These are phyloP conservation scores for Plagodis pulveraria DNA, from an alignment of 2,888 invertebrate species.

Conservation along the genomic window DNA sequence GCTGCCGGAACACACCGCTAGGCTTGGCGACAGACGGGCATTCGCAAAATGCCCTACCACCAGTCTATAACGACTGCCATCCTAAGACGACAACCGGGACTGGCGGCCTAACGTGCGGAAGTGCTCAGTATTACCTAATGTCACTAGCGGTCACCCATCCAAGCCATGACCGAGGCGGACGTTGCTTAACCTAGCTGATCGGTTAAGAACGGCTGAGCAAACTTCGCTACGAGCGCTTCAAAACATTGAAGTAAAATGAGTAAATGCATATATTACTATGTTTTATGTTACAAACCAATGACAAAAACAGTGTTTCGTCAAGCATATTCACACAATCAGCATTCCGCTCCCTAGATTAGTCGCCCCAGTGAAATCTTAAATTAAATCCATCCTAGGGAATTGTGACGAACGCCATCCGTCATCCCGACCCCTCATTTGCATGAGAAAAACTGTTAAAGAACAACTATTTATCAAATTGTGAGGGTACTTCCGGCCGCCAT, in stretches of 20 bases:
- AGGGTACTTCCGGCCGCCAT: constrained; percentile 80
- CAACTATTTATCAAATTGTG: constrained; percentile 84
- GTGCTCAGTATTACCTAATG: too few species aligned
- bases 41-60: too few species aligned
- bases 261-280: not conserved
- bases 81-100: too few species aligned
- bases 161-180: too few species aligned
- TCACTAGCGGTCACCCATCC: too few species aligned
- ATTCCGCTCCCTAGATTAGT: constrained; percentile 61
- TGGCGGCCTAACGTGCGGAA: too few species aligned
- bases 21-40: too few species aligned
- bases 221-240: too few species aligned
- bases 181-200: too few species aligned
- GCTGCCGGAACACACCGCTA: too few species aligned
- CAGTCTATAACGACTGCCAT: too few species aligned
- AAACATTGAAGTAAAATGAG: not conserved
- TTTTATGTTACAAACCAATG: constrained; percentile 9
- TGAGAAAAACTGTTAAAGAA: constrained; percentile 84
- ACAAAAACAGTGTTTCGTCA: constrained; percentile 34
- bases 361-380: constrained; percentile 72
- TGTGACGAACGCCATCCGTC: constrained; percentile 83
- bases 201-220: too few species aligned
- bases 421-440: constrained; percentile 83
- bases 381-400: constrained; percentile 82
- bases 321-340: constrained; percentile 59